phyloP scores from a whole-genome alignment of 2,888 invertebrate genomes.

The Chironomus riparius region DNA sequence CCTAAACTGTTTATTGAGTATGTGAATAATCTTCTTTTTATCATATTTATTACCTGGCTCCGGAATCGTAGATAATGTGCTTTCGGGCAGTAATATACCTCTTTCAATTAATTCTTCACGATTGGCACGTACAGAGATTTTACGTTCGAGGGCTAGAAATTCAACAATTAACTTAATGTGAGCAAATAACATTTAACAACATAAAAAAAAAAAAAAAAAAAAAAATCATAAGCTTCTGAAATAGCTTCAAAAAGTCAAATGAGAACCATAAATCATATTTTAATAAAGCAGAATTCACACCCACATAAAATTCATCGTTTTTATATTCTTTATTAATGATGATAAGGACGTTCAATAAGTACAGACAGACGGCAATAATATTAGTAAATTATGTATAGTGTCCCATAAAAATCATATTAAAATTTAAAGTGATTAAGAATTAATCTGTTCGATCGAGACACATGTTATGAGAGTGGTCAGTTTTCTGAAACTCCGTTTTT shows the following conservation, averaged over 20 bases:
- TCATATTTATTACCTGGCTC: slow-evolving; percentile 60
- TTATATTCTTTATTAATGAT: background rate
- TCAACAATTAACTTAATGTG: background rate
- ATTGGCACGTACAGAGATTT: slow-evolving; percentile 96
- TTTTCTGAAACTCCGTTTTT: too few species aligned
- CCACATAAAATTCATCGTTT: slow-evolving; percentile 14
- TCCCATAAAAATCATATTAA: too few species aligned
- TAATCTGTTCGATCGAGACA: too few species aligned
- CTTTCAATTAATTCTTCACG: slow-evolving; percentile 95
- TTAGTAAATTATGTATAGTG: too few species aligned
- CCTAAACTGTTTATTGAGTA: too few species aligned
- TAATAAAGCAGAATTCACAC: slow-evolving; percentile 18
- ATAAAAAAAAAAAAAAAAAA: slow-evolving; percentile 28
- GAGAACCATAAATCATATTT: slow-evolving; percentile 24
- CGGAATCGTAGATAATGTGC: slow-evolving; percentile 66
- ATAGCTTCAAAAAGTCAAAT: slow-evolving; percentile 27
- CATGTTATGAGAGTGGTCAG: too few species aligned
- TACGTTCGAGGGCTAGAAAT: slow-evolving; percentile 84
- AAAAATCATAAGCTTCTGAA: slow-evolving; percentile 6
- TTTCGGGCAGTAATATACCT: slow-evolving; percentile 86
- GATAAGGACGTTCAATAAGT: too few species aligned
- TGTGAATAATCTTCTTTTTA: too few species aligned
- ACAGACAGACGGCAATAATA: too few species aligned
- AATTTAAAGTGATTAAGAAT: too few species aligned
- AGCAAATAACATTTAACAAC: background rate